These are phyloP conservation scores for Oligia strigilis DNA, from an alignment of 2,888 invertebrate species.

Conservation along the genomic window DNA sequence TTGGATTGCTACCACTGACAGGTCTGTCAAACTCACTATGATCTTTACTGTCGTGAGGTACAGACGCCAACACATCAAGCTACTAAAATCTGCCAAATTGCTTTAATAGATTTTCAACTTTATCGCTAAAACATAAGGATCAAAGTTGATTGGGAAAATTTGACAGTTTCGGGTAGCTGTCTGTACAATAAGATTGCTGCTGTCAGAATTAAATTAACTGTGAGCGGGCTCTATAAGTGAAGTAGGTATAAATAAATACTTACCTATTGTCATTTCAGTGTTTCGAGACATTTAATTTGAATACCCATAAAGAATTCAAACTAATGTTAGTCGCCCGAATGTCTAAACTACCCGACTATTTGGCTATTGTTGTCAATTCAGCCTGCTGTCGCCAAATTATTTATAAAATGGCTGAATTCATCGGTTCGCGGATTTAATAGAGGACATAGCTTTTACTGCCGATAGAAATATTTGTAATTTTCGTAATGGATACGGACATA, in stretches of 20 bases:
- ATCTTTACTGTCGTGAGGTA: no score
- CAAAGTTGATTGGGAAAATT: no score
- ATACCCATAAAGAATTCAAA: constrained; percentile 24
- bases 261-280: neutral
- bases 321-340: constrained; percentile 18
- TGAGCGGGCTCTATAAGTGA: neutral
- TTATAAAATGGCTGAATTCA: constrained; percentile 45
- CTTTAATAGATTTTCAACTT: no score
- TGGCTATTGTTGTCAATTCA: constrained; percentile 41
- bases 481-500: constrained; percentile 22
- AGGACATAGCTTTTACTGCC: constrained; percentile 22
- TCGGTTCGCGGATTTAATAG: constrained; percentile 31
- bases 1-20: no score
- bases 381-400: constrained; percentile 41
- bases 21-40: no score
- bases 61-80: no score
- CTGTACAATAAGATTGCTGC: neutral
- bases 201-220: neutral
- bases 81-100: no score
- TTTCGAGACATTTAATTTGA: constrained; percentile 25
- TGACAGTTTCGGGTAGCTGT: no score
- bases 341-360: constrained; percentile 27
- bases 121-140: no score
- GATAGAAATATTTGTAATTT: constrained; percentile 50
- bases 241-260: neutral